A percentile compares a stretch with the other conserved stretches of the same genome.
Evolutionary conservation across 2,113 vertebrate genomes (phyloP).

Genomic region (Misgurnus mizolepis): DNA sequence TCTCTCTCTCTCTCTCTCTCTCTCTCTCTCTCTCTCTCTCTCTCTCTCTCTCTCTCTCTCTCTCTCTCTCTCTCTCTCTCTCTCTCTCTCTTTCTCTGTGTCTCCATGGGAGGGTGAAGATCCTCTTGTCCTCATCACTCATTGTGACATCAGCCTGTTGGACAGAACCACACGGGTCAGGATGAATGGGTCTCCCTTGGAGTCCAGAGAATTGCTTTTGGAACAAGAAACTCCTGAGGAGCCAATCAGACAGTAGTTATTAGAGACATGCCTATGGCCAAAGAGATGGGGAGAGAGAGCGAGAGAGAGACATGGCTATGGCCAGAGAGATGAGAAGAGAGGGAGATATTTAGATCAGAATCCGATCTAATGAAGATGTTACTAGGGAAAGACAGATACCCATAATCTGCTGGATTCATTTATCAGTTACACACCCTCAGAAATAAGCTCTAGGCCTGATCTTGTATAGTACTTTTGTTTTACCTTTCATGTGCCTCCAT

Average conservation of each 20-base stretch:
- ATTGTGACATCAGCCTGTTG: slow-evolving; percentile 68
- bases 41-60: background rate
- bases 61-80: background rate
- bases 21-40: background rate
- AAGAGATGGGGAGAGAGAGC: background rate
- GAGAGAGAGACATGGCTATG: background rate
- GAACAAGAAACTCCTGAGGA: slow-evolving; percentile 74
- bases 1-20: background rate
- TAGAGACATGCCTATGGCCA: slow-evolving; percentile 64
- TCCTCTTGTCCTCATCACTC: slow-evolving; percentile 69
- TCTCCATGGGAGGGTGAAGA: background rate
- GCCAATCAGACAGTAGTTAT: slow-evolving; percentile 75
- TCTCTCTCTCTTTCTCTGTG: background rate
- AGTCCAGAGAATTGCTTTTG: slow-evolving; percentile 76
- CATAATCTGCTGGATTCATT: too few species aligned
- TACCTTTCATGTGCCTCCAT: too few species aligned
- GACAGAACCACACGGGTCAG: slow-evolving; percentile 53
- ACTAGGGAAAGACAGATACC: too few species aligned
- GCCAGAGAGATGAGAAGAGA: too few species aligned
- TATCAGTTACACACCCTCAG: too few species aligned
- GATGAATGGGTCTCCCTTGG: slow-evolving; percentile 77
- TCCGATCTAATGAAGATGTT: too few species aligned
- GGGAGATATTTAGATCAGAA: too few species aligned
- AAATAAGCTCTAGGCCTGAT: too few species aligned
- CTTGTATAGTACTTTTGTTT: too few species aligned